phyloP scores from a whole-genome alignment of 2,113 vertebrate species.

The Pomatostomus ruficeps region DNA sequence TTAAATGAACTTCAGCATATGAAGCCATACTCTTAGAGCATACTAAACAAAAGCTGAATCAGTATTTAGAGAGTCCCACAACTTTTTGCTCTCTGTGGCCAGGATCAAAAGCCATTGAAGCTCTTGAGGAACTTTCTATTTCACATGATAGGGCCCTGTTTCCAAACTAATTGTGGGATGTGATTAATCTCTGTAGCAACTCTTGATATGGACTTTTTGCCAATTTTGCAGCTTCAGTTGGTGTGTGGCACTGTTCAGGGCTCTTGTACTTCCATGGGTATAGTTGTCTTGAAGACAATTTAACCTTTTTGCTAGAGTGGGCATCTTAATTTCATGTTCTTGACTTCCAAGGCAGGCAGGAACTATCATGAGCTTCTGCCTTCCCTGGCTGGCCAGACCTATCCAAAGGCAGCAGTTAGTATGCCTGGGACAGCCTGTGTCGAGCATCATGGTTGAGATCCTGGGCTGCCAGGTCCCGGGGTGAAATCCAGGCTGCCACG shows the following conservation, averaged over 20 bases:
- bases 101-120: background rate
- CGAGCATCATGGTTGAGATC: background rate
- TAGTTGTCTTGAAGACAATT: fast-evolving
- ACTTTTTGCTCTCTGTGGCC: background rate
- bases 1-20: background rate
- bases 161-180: background rate
- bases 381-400: background rate
- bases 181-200: background rate
- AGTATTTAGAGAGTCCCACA: background rate
- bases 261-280: background rate
- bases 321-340: background rate
- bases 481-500: fast-evolving
- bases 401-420: background rate
- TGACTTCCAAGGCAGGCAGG: background rate
- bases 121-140: background rate
- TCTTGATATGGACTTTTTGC: background rate
- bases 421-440: background rate
- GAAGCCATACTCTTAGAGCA: background rate
- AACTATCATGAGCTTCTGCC: background rate
- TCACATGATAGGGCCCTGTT: background rate
- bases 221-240: background rate
- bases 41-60: background rate
- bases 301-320: background rate
- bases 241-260: background rate
- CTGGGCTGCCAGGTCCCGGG: background rate